Conservation (phyloP, 2,113 vertebrate species). For the Eptesicus fuscus region DNA sequence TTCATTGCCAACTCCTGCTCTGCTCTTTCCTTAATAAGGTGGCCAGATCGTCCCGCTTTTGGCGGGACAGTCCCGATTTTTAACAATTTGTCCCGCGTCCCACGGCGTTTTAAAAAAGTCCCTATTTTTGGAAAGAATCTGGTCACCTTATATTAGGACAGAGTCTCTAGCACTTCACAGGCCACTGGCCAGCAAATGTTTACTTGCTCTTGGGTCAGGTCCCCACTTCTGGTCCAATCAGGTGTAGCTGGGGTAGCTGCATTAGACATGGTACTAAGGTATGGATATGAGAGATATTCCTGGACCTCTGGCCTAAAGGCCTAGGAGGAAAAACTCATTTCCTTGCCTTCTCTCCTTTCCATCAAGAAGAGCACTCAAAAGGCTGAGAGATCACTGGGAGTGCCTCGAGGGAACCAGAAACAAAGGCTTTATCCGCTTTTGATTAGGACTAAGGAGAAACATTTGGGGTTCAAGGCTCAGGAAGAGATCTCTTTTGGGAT, state of each 20-base stretch:
- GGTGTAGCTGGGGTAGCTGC: not conserved
- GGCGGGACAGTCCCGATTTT: too few relatives aligned
- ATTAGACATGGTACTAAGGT: not conserved
- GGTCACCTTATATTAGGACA: not conserved
- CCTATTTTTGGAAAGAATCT: too few relatives aligned
- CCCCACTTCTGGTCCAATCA: not conserved
- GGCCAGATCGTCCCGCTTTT: too few relatives aligned
- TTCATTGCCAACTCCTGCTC: not conserved
- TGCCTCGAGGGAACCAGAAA: not conserved
- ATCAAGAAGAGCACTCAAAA: conserved; percentile 4
- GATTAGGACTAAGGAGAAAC: not conserved
- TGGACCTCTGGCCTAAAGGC: not conserved
- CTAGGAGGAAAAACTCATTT: not conserved
- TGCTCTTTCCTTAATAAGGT: too few relatives aligned
- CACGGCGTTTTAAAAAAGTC: too few relatives aligned
- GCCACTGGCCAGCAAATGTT: not conserved
- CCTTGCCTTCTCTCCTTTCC: not conserved
- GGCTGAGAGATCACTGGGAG: not conserved
- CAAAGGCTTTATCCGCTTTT: not conserved
- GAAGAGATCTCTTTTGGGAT: not conserved
- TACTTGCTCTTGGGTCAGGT: not conserved
- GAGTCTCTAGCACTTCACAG: not conserved
- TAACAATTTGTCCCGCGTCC: too few relatives aligned
- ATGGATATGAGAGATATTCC: not conserved
- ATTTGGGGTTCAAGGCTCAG: not conserved